These are phyloP conservation scores for Nansenia antarctica DNA, from an alignment of 2,113 vertebrate species.

Conservation along the genomic window DNA sequence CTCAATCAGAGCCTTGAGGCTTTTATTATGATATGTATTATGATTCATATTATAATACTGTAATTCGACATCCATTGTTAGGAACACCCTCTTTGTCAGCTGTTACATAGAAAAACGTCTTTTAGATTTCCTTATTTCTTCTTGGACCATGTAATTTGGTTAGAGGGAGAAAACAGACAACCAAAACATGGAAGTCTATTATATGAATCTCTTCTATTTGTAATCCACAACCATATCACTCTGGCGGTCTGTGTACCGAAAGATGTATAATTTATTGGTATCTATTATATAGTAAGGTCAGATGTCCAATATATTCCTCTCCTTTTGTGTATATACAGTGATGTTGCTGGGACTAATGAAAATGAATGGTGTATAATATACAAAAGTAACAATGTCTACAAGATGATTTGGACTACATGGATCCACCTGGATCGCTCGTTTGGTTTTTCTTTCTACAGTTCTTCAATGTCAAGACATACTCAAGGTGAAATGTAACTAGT, in stretches of 20 bases:
- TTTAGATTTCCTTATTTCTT: no score
- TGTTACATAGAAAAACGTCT: no score
- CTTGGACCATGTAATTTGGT: no score
- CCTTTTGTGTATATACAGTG: neutral
- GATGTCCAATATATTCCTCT: neutral
- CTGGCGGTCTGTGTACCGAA: neutral
- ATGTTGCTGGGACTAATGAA: neutral
- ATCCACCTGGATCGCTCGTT: neutral
- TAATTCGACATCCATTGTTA: no score
- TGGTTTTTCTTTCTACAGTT: neutral
- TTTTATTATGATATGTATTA: no score
- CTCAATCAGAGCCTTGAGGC: no score
- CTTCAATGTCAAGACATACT: neutral
- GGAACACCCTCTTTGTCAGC: no score
- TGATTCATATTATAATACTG: no score
- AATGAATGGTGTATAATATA: neutral
- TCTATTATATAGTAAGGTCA: neutral
- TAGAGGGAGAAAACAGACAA: neutral
- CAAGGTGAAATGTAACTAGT: neutral
- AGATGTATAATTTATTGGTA: neutral
- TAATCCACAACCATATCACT: neutral
- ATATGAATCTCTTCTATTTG: neutral
- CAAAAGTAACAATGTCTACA: neutral
- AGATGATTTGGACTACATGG: neutral
- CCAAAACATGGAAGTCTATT: neutral